Conservation (phyloP, 2,797 vertebrate species). For the Etheostoma nigrum region DNA sequence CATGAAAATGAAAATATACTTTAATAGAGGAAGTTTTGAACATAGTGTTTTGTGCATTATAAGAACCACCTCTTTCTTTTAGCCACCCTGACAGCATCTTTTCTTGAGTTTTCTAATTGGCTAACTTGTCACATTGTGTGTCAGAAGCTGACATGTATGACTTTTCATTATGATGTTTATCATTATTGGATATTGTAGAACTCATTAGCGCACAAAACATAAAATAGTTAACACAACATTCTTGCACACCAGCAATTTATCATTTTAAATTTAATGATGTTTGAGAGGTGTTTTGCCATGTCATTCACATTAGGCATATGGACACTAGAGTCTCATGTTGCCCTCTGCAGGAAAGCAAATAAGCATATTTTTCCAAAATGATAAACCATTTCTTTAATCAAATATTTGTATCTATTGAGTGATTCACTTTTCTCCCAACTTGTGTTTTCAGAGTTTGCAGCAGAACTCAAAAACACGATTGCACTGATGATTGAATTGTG, state of each 20-base stretch:
- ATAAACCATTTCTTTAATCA: background rate
- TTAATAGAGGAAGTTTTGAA: background rate
- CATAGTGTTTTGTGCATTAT: background rate
- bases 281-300: no score
- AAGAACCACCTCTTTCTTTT: background rate
- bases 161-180: background rate
- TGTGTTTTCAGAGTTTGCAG: conserved; percentile 46
- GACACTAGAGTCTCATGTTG: no score
- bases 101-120: background rate
- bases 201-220: background rate
- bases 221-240: background rate
- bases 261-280: no score
- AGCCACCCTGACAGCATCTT: background rate
- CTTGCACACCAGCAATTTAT: background rate
- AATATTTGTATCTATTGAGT: background rate
- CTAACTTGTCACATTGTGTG: background rate
- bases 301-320: no score
- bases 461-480: conserved; percentile 32
- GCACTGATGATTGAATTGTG: conserved; percentile 56
- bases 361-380: background rate
- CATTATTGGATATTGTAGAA: background rate
- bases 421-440: conserved; percentile 21
- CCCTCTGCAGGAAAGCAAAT: background rate
- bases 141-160: conserved; percentile 4
- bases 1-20: conserved; percentile 10